Evolutionary conservation across 2,888 invertebrate species (phyloP).

Genomic region (Volucella inflata): DNA sequence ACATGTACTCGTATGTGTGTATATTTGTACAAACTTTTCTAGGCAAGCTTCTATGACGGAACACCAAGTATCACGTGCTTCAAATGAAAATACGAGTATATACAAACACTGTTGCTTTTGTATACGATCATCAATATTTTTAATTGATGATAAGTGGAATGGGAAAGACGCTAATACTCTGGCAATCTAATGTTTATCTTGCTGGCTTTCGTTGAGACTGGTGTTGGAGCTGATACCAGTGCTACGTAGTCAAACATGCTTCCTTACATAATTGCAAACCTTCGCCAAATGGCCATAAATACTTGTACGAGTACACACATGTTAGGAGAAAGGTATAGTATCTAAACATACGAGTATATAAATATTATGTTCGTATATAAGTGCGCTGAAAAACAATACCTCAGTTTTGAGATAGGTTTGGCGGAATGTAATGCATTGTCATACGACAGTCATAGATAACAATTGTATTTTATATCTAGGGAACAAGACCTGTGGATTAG

Average conservation of each 20-base stretch:
- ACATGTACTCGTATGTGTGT: neutral
- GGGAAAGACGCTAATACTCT: neutral
- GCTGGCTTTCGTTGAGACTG: no score
- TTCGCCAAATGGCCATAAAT: slow-evolving; percentile 30
- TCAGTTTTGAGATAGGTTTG: neutral
- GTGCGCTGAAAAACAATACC: neutral
- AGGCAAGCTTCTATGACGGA: slow-evolving; percentile 1
- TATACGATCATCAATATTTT: slow-evolving; percentile 21
- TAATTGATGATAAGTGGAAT: slow-evolving; percentile 49
- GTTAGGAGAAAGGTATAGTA: slow-evolving; percentile 19
- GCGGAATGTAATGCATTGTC: slow-evolving; percentile 4
- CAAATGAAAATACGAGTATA: slow-evolving; percentile 3
- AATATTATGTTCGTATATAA: no score
- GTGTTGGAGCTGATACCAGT: neutral
- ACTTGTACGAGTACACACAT: neutral
- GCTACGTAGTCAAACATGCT: slow-evolving; percentile 34
- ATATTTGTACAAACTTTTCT: no score
- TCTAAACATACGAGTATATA: no score
- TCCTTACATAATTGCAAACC: slow-evolving; percentile 33
- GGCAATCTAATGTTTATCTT: no score
- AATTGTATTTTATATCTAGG: neutral
- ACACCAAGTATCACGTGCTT: slow-evolving; percentile 43
- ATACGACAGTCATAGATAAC: neutral
- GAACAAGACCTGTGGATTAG: neutral
- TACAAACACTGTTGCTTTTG: slow-evolving; percentile 2